Evolutionary conservation across 1,140 invertebrate genomes (phyloP).

Genomic region (Drosophila yakuba): DNA sequence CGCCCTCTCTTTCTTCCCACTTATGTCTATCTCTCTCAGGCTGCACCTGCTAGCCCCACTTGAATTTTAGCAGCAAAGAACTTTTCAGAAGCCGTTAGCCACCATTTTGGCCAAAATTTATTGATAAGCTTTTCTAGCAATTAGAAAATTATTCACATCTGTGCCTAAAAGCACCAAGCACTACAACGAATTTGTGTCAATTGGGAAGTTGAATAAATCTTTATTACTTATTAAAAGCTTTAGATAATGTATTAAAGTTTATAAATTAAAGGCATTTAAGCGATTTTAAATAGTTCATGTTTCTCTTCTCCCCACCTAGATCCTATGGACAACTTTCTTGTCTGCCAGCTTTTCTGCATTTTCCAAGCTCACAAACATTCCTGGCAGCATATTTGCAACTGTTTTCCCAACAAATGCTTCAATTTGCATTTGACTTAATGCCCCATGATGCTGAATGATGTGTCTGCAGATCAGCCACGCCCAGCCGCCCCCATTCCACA

Average conservation of each 20-base stretch:
- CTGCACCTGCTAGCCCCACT: conserved; percentile 44
- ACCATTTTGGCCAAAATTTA: conserved; percentile 7
- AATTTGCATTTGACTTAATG: conserved; percentile 72
- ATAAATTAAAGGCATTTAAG: no score
- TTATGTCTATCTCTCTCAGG: neutral
- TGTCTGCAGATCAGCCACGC: conserved; percentile 29
- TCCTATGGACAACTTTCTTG: neutral
- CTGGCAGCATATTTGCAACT: conserved; percentile 14
- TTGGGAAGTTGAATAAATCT: no score
- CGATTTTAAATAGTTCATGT: no score
- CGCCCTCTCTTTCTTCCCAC: conserved; percentile 4
- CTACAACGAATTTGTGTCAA: no score
- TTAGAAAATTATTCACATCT: neutral
- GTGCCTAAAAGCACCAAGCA: no score
- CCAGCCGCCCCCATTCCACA: neutral
- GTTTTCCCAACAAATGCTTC: conserved; percentile 61
- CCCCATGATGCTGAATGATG: conserved; percentile 66
- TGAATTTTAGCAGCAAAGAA: conserved; percentile 44
- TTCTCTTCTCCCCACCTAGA: neutral
- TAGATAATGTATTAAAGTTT: no score
- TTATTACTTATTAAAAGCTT: no score
- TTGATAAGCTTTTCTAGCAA: neutral
- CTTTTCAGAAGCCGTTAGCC: conserved; percentile 23
- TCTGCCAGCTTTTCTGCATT: conserved; percentile 1
- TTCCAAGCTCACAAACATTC: conserved; percentile 1